Evolutionary conservation across 1,140 invertebrate species (phyloP), one percentile per base, ranked within the genome.

Genomic region (Monomorium pharaonis): DNA sequence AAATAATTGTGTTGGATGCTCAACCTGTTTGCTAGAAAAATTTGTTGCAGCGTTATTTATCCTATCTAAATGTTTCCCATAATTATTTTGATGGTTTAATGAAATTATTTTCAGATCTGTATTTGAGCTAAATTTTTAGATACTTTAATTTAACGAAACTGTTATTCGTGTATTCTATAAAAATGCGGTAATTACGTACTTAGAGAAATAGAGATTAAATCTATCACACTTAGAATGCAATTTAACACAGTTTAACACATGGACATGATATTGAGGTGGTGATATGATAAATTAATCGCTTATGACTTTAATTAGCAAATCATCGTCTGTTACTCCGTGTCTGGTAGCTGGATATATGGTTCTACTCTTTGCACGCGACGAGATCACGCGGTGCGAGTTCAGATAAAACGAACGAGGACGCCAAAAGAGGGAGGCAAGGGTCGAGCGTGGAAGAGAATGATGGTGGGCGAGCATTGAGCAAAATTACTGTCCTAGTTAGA

Each of bases 401-500:
- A 21, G 54, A 58, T 65, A 44, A 78, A 67, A 63, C 33, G 80
- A 69, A 58, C 27, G 51, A 44, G 49, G 14, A 24, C n/a, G 33
- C 30, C 51, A 44, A 83, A 65, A 33, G 47, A 60, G 56, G 47
- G 47, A 49, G 14, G 16, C 5, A n/a, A 7, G 21, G 10, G n/a
- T 37, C 24, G 67, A 49, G 56, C 42, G 76, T 42, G 62, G 30
- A 81, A 30, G 49, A 16, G 30, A 83, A 67, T 18, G 21, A 16
- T 65, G 18, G 85, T 30, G 62, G 21, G 65, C 42, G 80, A 77
- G 33, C 78, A 83, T 87, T 72, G 54, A 54, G 51, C 63, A 65
- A 88, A 88, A 88, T 88, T 88, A 88, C 62, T 88, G 54, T 56
- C 67, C 33, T 74, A 75, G 86, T 84, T 77, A 37, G 62, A 63